Conservation (phyloP, 2,888 invertebrate species). For the Leptinotarsa haldemani region DNA sequence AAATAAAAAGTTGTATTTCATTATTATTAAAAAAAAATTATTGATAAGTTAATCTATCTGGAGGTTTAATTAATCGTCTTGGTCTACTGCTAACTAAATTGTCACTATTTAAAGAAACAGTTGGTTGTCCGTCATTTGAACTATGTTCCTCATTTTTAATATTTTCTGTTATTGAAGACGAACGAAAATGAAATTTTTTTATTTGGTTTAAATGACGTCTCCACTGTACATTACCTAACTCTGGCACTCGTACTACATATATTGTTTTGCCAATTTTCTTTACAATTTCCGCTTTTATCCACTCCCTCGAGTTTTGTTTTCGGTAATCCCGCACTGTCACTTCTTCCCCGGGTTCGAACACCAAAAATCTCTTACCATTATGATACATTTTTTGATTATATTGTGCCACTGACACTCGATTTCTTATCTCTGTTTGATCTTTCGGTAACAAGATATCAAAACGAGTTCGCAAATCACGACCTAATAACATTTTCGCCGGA, state of each 20-base stretch:
- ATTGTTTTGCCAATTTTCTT: slow-evolving; percentile 10
- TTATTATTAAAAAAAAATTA: too few species aligned
- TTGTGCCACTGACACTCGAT: slow-evolving; percentile 9
- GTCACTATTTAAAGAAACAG: too few species aligned
- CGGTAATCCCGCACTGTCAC: slow-evolving; percentile 7
- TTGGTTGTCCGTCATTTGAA: too few species aligned
- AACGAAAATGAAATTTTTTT: too few species aligned
- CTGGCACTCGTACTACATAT: slow-evolving; percentile 5
- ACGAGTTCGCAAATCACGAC: not conserved
- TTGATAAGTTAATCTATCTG: too few species aligned
- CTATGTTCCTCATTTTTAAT: too few species aligned
- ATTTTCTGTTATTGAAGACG: too few species aligned
- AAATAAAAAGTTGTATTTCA: too few species aligned
- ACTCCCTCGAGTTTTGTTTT: slow-evolving; percentile 10
- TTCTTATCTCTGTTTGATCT: not conserved
- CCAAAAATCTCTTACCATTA: slow-evolving; percentile 8
- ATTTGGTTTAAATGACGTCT: not conserved
- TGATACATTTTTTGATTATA: slow-evolving; percentile 5
- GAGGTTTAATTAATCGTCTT: too few species aligned
- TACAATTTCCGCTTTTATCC: slow-evolving; percentile 36
- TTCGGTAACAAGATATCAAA: not conserved
- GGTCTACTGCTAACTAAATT: too few species aligned
- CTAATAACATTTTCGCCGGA: slow-evolving; percentile 1
- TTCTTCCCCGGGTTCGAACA: slow-evolving; percentile 8
- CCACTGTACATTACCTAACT: slow-evolving; percentile 2